These are phyloP conservation scores for Porphyrio hochstetteri DNA, from an alignment of 2,113 vertebrate genomes.

Conservation along the genomic window DNA sequence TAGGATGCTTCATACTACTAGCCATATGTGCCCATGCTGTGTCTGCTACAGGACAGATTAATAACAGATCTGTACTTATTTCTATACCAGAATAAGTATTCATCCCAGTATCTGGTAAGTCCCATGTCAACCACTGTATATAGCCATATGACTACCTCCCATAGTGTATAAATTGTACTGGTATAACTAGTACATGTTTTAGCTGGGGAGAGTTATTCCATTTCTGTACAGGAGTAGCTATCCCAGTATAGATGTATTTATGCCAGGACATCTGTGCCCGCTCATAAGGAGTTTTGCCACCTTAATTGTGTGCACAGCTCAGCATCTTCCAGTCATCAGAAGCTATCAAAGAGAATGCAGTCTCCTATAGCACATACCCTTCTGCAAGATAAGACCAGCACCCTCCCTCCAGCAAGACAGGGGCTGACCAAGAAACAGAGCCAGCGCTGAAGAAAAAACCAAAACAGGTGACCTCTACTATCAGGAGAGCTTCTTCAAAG, in stretches of 20 bases:
- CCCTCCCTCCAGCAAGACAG: background rate
- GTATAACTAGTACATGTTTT: background rate
- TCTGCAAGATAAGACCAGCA: background rate
- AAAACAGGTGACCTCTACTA: background rate
- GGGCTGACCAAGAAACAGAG: background rate
- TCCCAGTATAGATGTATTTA: background rate
- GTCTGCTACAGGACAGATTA: background rate
- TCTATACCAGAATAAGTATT: background rate
- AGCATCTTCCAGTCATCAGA: background rate
- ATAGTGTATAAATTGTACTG: background rate
- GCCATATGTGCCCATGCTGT: background rate
- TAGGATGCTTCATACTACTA: background rate
- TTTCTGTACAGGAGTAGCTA: background rate
- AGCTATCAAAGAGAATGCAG: background rate
- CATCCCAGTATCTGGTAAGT: background rate
- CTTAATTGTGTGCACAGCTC: background rate
- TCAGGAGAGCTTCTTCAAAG: background rate
- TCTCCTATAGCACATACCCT: rapidly evolving
- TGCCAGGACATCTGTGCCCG: background rate
- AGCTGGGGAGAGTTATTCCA: background rate
- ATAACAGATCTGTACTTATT: background rate
- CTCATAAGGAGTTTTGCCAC: background rate
- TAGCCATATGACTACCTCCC: background rate
- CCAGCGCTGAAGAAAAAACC: background rate
- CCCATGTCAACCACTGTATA: background rate